Evolutionary conservation across 2,888 invertebrate species (phyloP).

Genomic region (Andrena fulva): DNA sequence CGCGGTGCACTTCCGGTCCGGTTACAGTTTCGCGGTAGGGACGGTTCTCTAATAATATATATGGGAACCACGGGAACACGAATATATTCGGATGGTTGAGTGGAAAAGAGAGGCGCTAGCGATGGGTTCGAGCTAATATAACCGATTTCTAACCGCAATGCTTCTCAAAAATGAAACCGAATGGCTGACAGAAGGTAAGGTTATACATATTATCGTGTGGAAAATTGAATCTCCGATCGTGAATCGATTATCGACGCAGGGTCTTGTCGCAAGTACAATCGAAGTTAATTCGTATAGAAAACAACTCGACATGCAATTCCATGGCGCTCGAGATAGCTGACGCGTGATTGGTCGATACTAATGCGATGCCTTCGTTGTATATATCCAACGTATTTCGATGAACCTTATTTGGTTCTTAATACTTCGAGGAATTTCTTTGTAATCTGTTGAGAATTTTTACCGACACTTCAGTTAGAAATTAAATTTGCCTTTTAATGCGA

Average conservation of each 20-base stretch:
- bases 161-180: slow-evolving; percentile 22
- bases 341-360: not conserved
- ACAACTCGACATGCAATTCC: not conserved
- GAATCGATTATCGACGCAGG: slow-evolving; percentile 43
- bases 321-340: not conserved
- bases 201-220: slow-evolving; percentile 10
- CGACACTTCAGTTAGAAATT: not conserved
- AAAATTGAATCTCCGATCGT: slow-evolving; percentile 4
- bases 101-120: slow-evolving; percentile 28
- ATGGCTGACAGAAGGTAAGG: slow-evolving; percentile 40
- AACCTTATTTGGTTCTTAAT: not conserved
- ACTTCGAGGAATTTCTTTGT: not conserved
- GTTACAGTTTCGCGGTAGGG: slow-evolving; percentile 47
- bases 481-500: not conserved
- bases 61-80: slow-evolving; percentile 46
- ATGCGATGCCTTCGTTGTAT: not conserved
- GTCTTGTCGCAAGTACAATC: not conserved
- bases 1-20: slow-evolving; percentile 47
- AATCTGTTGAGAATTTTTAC: not conserved
- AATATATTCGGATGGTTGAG: slow-evolving; percentile 35
- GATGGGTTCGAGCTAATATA: slow-evolving; percentile 49
- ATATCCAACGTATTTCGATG: not conserved
- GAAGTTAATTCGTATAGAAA: not conserved
- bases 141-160: slow-evolving; percentile 16
- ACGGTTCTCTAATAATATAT: slow-evolving; percentile 67